A percentile compares a stretch with the other conserved stretches of the same genome.
phyloP scores from a whole-genome alignment of 2,888 invertebrate genomes.

The Antheraea assamensis region DNA sequence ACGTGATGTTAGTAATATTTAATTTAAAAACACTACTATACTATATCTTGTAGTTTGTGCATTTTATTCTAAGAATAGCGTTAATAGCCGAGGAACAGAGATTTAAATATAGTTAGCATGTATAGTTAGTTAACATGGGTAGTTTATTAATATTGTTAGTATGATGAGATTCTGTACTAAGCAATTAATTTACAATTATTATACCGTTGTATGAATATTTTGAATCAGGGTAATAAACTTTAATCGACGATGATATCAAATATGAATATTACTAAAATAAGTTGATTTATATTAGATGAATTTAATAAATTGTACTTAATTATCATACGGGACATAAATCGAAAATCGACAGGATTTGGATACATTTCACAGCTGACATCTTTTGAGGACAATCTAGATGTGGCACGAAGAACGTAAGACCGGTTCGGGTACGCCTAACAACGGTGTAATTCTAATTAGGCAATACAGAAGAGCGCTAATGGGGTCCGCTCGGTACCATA shows the following conservation, averaged over 20 bases:
- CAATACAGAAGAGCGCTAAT: constrained; percentile 75
- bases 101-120: neutral
- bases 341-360: constrained; percentile 2
- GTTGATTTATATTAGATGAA: neutral
- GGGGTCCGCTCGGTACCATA: constrained; percentile 66
- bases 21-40: neutral
- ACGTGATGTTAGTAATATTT: neutral
- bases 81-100: neutral
- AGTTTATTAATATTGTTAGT: too few species aligned
- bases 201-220: neutral
- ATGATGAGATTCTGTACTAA: too few species aligned
- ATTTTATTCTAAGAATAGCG: neutral
- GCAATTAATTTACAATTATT: neutral
- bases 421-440: constrained; percentile 47
- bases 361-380: neutral
- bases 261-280: neutral
- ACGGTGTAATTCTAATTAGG: constrained; percentile 79
- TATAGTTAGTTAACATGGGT: too few species aligned
- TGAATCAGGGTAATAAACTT: neutral
- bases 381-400: constrained; percentile 18
- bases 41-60: neutral
- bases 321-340: neutral
- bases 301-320: neutral
- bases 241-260: neutral
- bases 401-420: constrained; percentile 45